Evolutionary conservation across 2,113 vertebrate species (phyloP).

Genomic region (Pungitius pungitius): DNA sequence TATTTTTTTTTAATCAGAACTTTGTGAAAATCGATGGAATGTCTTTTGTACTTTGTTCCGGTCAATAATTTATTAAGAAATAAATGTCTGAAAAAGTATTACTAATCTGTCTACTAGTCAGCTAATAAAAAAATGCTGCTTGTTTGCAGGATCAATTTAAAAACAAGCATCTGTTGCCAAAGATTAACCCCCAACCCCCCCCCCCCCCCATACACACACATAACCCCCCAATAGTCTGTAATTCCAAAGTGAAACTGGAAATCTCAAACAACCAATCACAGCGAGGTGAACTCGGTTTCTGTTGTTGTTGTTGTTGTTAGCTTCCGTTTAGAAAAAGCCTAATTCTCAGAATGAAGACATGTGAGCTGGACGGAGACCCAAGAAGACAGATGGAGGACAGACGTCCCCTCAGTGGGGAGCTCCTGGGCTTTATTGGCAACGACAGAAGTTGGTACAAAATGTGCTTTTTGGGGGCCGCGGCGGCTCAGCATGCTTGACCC

Average conservation of each 20-base stretch:
- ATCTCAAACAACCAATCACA: constrained; percentile 16
- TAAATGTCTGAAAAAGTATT: too few species aligned
- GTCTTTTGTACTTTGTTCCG: too few species aligned
- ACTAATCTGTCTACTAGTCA: not conserved
- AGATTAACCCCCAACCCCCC: constrained; percentile 8
- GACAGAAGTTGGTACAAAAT: constrained; percentile 75
- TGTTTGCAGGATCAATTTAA: constrained; percentile 1
- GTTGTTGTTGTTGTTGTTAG: constrained; percentile 4
- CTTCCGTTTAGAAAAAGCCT: not conserved
- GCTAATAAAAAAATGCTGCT: constrained; percentile 7
- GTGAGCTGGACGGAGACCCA: not conserved
- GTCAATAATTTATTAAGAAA: too few species aligned
- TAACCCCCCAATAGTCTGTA: too few species aligned
- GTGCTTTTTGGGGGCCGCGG: constrained; percentile 42
- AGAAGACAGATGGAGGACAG: constrained; percentile 57
- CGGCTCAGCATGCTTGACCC: constrained; percentile 37
- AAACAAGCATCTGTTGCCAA: constrained; percentile 37
- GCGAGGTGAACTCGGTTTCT: not conserved
- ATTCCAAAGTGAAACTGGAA: constrained; percentile 34
- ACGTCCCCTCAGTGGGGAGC: constrained; percentile 41
- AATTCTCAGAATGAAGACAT: constrained; percentile 36
- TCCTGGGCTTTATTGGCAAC: constrained; percentile 72
- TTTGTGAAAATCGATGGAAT: too few species aligned
- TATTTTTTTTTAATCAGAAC: too few species aligned
- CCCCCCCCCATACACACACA: too few species aligned